Conservation (phyloP, 2,888 invertebrate species). For the Caenorhabditis japonica region DNA sequence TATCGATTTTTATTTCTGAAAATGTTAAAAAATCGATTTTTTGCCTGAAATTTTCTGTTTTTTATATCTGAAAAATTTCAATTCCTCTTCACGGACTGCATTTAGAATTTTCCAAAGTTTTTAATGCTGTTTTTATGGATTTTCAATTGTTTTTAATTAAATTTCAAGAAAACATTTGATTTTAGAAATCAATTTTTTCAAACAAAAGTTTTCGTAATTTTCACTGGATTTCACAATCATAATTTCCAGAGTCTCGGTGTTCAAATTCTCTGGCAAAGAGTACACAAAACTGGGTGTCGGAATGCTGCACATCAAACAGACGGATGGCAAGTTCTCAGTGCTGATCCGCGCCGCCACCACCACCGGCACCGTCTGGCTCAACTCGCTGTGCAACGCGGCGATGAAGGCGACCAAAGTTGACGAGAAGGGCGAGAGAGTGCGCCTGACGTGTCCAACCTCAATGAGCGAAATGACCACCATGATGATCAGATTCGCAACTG, state of each 20-base stretch:
- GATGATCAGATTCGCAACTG: constrained; percentile 56
- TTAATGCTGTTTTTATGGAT: no score
- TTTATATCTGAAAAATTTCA: no score
- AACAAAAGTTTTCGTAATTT: not conserved
- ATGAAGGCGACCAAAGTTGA: constrained; percentile 62
- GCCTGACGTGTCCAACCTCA: constrained; percentile 55
- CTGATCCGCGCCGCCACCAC: constrained; percentile 66
- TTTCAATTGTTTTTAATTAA: no score
- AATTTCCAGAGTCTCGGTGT: constrained; percentile 59
- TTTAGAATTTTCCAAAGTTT: no score
- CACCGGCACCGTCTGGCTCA: constrained; percentile 66
- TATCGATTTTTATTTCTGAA: no score
- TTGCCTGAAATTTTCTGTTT: no score
- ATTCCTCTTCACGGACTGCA: no score
- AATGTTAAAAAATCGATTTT: no score
- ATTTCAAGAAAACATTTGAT: not conserved
- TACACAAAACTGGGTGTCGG: constrained; percentile 65
- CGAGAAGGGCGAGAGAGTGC: constrained; percentile 56
- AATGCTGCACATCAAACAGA: constrained; percentile 63
- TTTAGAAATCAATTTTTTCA: not conserved
- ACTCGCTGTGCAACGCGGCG: constrained; percentile 56
- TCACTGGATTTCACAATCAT: not conserved
- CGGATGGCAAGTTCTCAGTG: constrained; percentile 56
- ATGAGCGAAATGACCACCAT: constrained; percentile 60
- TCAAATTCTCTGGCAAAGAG: constrained; percentile 60